phyloP scores from a whole-genome alignment of 2,888 invertebrate genomes.

The Drosophila niveifrons region DNA sequence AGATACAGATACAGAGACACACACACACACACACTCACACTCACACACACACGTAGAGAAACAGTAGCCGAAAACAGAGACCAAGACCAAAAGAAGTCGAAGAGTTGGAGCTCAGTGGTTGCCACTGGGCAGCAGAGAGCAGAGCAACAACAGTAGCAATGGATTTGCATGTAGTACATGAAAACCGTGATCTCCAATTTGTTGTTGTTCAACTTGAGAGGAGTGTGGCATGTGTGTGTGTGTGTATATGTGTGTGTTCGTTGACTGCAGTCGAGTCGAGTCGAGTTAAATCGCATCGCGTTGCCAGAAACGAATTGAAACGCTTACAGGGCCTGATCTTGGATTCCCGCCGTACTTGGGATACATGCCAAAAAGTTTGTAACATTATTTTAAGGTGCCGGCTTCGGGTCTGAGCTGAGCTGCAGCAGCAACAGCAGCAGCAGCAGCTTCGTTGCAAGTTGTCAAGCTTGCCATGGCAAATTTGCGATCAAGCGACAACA shows the following conservation, averaged over 20 bases:
- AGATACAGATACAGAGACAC: slow-evolving; percentile 39
- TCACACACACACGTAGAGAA: slow-evolving; percentile 21
- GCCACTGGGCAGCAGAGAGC: slow-evolving; percentile 34
- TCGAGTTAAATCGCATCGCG: slow-evolving; percentile 25
- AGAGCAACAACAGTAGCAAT: slow-evolving; percentile 83
- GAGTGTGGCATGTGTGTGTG: slow-evolving; percentile 9
- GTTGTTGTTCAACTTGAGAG: slow-evolving; percentile 66
- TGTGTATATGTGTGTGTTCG: slow-evolving; percentile 6
- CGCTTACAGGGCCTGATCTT: slow-evolving; percentile 70
- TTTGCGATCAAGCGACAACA: slow-evolving; percentile 79
- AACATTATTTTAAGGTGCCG: slow-evolving; percentile 80
- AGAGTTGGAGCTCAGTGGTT: slow-evolving; percentile 22
- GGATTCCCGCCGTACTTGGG: slow-evolving; percentile 70
- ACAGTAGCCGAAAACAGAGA: slow-evolving; percentile 43
- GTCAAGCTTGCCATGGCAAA: slow-evolving; percentile 78
- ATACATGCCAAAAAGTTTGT: slow-evolving; percentile 77
- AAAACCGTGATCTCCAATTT: slow-evolving; percentile 86
- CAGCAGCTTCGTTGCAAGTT: slow-evolving; percentile 63
- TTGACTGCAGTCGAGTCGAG: slow-evolving; percentile 11
- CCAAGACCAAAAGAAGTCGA: slow-evolving; percentile 2
- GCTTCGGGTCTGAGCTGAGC: slow-evolving; percentile 25
- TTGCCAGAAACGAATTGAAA: slow-evolving; percentile 61
- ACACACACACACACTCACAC: no score
- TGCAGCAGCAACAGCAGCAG: slow-evolving; percentile 2
- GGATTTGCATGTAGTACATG: slow-evolving; percentile 85